Evolutionary conservation across 2,113 vertebrate species (phyloP).

Genomic region (Sterna hirundo): DNA sequence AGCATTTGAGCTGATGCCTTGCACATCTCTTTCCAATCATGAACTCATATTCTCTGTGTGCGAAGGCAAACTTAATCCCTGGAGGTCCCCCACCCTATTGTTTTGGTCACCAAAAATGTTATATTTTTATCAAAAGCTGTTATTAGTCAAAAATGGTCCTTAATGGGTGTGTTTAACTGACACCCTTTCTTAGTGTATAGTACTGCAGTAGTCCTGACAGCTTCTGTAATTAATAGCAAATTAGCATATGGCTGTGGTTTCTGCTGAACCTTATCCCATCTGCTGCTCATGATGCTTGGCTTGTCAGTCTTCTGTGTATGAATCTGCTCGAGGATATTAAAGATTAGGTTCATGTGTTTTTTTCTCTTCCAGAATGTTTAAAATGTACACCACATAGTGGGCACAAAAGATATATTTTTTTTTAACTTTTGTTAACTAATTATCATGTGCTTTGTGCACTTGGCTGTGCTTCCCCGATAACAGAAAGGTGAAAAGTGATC

Average conservation of each 20-base stretch:
- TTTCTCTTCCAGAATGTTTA: background rate
- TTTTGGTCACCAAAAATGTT: background rate
- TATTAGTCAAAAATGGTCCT: background rate
- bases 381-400: background rate
- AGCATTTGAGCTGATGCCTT: background rate
- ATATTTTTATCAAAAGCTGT: background rate
- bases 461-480: accelerated
- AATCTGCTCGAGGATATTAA: background rate
- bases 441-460: background rate
- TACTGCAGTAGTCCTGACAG: background rate
- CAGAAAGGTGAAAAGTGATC: background rate
- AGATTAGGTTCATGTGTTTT: background rate
- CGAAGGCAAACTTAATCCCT: background rate
- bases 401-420: background rate
- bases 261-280: conserved; percentile 5
- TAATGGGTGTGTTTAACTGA: background rate
- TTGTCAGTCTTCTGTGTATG: background rate
- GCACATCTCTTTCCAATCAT: background rate
- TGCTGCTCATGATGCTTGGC: background rate
- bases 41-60: background rate
- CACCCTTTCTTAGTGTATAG: background rate
- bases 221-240: conserved; percentile 59
- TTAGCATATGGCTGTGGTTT: background rate
- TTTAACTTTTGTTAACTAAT: background rate
- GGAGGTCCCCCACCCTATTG: background rate